Conservation (phyloP, 1,140 invertebrate genomes). For the Hestina assimilis region DNA sequence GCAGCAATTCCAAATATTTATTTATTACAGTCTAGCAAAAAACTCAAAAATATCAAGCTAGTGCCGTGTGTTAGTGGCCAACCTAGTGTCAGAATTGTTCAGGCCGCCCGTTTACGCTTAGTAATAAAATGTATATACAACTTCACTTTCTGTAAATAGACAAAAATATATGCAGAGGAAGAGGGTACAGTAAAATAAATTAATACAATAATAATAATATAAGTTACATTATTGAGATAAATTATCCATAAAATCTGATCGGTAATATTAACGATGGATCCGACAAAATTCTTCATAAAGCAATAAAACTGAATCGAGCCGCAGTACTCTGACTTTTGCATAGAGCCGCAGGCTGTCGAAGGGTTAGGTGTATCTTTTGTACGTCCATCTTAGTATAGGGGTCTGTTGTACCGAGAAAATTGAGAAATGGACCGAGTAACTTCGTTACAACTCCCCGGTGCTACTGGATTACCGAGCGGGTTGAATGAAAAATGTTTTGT, state of each 20-base stretch:
- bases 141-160: too few species aligned
- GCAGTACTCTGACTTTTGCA: slow-evolving; percentile 43
- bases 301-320: slow-evolving; percentile 61
- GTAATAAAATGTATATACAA: too few species aligned
- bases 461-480: slow-evolving; percentile 53
- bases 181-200: neutral
- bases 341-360: slow-evolving; percentile 58
- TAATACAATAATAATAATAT: neutral
- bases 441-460: slow-evolving; percentile 61
- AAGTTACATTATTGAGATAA: slow-evolving; percentile 16
- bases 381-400: slow-evolving; percentile 64
- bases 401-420: slow-evolving; percentile 55
- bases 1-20: too few species aligned
- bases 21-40: too few species aligned
- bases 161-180: neutral
- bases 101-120: too few species aligned
- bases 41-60: too few species aligned
- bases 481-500: slow-evolving; percentile 66
- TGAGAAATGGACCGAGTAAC: slow-evolving; percentile 76
- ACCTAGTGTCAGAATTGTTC: too few species aligned
- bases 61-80: too few species aligned
- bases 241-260: slow-evolving; percentile 27
- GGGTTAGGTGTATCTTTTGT: slow-evolving; percentile 63
- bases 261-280: slow-evolving; percentile 17
- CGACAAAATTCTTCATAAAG: slow-evolving; percentile 42